These are phyloP conservation scores for Eumaeus atala DNA, from an alignment of 1,140 invertebrate species.

Conservation along the genomic window DNA sequence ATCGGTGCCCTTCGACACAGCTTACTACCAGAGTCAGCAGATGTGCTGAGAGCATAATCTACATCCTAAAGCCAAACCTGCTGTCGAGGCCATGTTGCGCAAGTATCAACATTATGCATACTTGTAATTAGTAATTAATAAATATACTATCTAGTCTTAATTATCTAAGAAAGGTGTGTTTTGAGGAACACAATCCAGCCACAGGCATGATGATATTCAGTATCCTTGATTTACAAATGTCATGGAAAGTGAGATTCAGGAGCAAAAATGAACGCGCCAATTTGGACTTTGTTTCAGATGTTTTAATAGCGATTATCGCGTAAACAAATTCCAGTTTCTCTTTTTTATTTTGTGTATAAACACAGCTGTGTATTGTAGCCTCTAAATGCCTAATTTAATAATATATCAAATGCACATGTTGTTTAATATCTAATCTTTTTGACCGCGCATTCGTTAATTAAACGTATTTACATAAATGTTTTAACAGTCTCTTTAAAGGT, in stretches of 20 bases:
- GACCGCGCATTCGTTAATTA: not conserved
- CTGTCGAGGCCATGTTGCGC: no score
- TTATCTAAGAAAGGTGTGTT: conserved; percentile 5
- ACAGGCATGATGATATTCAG: conserved; percentile 3
- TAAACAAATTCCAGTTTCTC: not conserved
- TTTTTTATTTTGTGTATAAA: not conserved
- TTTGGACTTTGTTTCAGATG: not conserved
- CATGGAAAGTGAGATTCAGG: conserved; percentile 1
- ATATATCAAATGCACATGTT: conserved; percentile 7
- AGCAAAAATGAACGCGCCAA: not conserved
- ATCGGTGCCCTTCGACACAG: no score
- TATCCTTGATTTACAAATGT: conserved; percentile 1
- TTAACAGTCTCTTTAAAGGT: not conserved
- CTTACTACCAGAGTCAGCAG: no score
- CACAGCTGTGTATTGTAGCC: not conserved
- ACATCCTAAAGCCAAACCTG: no score
- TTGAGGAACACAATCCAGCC: not conserved
- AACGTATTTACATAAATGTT: conserved; percentile 7
- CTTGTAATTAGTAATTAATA: no score
- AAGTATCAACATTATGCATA: no score
- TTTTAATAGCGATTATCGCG: not conserved
- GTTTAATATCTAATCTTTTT: not conserved
- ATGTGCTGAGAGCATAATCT: no score
- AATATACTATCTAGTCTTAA: not conserved
- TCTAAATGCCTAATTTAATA: conserved; percentile 2